Conservation (phyloP, 2,888 invertebrate genomes). For the Campoplex capitator region DNA sequence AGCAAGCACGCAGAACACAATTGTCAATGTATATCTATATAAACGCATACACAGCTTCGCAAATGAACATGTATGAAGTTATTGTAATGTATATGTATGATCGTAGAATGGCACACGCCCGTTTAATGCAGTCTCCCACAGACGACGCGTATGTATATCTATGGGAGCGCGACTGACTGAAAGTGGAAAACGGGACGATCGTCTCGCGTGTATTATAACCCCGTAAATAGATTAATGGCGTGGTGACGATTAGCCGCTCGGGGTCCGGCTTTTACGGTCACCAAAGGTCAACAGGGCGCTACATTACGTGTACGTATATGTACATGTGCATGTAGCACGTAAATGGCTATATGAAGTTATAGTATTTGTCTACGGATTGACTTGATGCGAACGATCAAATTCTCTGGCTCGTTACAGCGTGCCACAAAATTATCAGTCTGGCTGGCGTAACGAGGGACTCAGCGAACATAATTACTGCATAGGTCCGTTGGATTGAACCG, state of each 20-base stretch:
- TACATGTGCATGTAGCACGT: too few species aligned
- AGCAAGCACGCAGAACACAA: conserved; percentile 39
- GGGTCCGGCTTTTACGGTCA: conserved; percentile 68
- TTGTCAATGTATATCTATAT: not conserved
- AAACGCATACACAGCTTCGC: not conserved
- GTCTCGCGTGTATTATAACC: conserved; percentile 73
- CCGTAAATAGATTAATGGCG: conserved; percentile 78
- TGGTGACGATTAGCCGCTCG: conserved; percentile 72
- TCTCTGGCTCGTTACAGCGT: conserved; percentile 37
- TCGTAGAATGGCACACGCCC: conserved; percentile 57
- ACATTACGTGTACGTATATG: conserved; percentile 31
- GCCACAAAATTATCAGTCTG: conserved; percentile 24
- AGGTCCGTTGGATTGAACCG: not conserved
- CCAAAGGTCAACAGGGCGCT: conserved; percentile 69
- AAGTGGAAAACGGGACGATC: conserved; percentile 56
- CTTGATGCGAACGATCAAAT: conserved; percentile 57
- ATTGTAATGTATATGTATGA: conserved; percentile 19
- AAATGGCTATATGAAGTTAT: not conserved
- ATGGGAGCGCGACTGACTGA: conserved; percentile 24
- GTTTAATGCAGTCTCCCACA: conserved; percentile 69
- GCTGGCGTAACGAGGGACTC: conserved; percentile 14
- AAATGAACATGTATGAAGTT: not conserved
- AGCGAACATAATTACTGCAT: conserved; percentile 1
- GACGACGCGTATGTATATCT: conserved; percentile 5
- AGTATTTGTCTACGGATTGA: conserved; percentile 20